Conservation (phyloP, 2,888 invertebrate species). For the Chrysolina haemoptera region DNA sequence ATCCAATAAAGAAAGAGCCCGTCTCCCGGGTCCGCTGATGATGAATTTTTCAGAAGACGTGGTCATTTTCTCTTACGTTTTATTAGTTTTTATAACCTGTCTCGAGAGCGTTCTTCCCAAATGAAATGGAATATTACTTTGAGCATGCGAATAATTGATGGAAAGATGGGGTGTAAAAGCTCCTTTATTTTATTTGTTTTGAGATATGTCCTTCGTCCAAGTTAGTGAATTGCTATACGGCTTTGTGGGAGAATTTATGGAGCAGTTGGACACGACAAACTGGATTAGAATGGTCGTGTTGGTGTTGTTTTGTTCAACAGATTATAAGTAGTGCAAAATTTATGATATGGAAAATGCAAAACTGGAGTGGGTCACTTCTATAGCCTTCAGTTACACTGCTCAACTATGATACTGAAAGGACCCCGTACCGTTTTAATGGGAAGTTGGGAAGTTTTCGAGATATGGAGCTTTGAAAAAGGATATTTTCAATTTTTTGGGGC, state of each 20-base stretch:
- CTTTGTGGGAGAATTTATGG: slow-evolving; percentile 20
- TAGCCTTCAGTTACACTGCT: neutral
- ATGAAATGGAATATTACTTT: slow-evolving; percentile 26
- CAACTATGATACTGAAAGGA: no score
- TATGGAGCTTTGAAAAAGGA: no score
- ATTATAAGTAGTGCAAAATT: slow-evolving; percentile 7
- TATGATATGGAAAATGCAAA: neutral
- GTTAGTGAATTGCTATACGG: slow-evolving; percentile 20
- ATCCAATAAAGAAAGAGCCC: slow-evolving; percentile 10
- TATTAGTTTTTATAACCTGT: slow-evolving; percentile 21
- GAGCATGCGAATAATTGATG: slow-evolving; percentile 21
- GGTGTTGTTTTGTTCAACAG: slow-evolving; percentile 8
- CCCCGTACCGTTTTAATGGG: no score
- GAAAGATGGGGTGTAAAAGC: slow-evolving; percentile 6
- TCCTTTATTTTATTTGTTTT: slow-evolving; percentile 22
- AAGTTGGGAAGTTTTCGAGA: no score
- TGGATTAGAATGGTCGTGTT: slow-evolving; percentile 16
- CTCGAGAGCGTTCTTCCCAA: slow-evolving; percentile 6
- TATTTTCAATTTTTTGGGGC: no score
- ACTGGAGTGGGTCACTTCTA: neutral
- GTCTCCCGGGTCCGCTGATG: slow-evolving; percentile 6
- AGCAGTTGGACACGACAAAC: neutral
- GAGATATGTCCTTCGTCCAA: slow-evolving; percentile 19
- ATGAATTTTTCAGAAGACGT: slow-evolving; percentile 20
- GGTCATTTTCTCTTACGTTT: slow-evolving; percentile 11